Conservation (phyloP, 2,888 invertebrate genomes). For the Willowsia nigromaculata region DNA sequence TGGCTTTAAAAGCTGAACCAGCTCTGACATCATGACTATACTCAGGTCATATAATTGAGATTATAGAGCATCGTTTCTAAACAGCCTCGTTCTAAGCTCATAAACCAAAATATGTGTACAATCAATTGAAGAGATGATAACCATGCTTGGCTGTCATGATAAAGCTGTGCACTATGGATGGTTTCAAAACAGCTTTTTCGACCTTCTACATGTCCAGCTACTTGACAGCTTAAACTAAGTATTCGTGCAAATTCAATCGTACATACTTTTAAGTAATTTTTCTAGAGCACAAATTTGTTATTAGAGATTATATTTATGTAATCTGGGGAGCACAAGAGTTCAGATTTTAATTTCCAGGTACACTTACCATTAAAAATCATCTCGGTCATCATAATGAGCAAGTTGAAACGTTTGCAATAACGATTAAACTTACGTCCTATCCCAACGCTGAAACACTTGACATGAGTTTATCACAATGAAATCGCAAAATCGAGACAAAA, state of each 20-base stretch:
- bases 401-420: not conserved
- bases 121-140: not conserved
- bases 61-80: constrained; percentile 2
- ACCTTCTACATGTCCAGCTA: not conserved
- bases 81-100: not conserved
- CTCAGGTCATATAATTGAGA: not conserved
- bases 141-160: not conserved
- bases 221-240: not conserved
- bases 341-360: not conserved
- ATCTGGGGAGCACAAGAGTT: too few relatives aligned
- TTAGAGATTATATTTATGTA: too few relatives aligned
- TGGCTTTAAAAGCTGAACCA: not conserved
- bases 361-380: not conserved
- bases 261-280: too few relatives aligned
- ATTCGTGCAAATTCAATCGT: too few relatives aligned
- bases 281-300: too few relatives aligned
- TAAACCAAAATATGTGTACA: not conserved
- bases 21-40: not conserved
- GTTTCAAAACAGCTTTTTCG: not conserved
- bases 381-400: not conserved
- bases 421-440: not conserved
- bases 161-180: not conserved
- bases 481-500: not conserved
- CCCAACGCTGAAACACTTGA: not conserved
- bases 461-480: not conserved